phyloP scores from a whole-genome alignment of 2,113 vertebrate genomes.

The Callithrix jacchus region DNA sequence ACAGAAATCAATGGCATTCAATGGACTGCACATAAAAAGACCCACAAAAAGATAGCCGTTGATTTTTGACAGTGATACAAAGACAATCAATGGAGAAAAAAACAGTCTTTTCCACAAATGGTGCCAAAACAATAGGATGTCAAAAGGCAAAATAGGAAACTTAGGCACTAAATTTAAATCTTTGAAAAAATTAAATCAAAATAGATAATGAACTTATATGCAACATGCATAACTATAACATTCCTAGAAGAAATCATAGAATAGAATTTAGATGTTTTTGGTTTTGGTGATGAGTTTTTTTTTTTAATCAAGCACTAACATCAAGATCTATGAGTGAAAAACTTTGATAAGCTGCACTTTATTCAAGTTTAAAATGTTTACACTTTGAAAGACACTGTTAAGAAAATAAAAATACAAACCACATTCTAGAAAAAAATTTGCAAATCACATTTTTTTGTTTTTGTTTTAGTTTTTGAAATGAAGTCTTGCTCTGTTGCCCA shows the following conservation, averaged over 20 bases:
- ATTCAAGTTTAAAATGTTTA: not conserved
- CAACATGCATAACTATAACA: not conserved
- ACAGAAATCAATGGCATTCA: not conserved
- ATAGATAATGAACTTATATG: not conserved
- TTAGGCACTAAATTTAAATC: not conserved
- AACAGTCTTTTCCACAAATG: not conserved
- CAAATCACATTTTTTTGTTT: not conserved
- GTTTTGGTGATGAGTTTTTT: not conserved
- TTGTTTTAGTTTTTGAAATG: not conserved
- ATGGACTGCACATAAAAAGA: not conserved
- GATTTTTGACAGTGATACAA: not conserved
- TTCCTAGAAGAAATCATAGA: not conserved
- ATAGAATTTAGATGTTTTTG: not conserved
- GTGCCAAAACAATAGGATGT: not conserved
- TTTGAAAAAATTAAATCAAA: not conserved
- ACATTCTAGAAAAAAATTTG: not conserved
- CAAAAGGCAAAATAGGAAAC: not conserved
- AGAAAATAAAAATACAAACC: not conserved
- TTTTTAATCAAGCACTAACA: not conserved
- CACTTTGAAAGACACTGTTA: not conserved
- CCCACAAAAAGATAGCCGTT: not conserved
- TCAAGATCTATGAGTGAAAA: not conserved
- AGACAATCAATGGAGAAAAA: not conserved
- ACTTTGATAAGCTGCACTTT: not conserved
- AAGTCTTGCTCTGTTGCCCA: no score